Conservation (phyloP, 2,113 vertebrate genomes). For the Centrocercus urophasianus region DNA sequence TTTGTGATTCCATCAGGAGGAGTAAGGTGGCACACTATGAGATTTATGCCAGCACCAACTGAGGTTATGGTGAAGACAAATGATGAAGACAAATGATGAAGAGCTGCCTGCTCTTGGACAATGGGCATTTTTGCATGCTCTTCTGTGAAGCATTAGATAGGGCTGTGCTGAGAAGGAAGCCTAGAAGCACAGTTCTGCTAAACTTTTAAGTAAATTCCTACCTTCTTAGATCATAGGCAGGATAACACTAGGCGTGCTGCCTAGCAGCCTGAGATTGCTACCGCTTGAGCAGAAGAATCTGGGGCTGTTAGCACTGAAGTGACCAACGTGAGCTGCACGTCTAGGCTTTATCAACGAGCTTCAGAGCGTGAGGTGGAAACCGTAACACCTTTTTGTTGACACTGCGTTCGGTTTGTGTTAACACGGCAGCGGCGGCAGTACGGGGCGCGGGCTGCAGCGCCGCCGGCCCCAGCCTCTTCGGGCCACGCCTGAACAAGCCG, state of each 20-base stretch:
- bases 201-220: background rate
- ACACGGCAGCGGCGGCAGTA: accelerated
- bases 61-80: background rate
- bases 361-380: accelerated
- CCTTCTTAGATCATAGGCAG: background rate
- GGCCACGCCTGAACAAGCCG: background rate
- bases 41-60: background rate
- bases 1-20: no score
- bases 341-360: accelerated
- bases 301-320: background rate
- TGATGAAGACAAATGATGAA: background rate
- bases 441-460: background rate
- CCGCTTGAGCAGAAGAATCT: no score
- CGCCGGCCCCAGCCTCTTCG: no score
- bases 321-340: background rate
- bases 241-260: background rate
- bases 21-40: background rate
- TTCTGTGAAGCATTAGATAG: background rate
- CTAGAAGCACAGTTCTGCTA: background rate
- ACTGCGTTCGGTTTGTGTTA: background rate
- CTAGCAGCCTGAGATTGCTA: background rate
- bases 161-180: accelerated
- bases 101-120: background rate
- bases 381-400: accelerated
- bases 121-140: background rate